Conservation (phyloP, 2,888 invertebrate species). For the Phoenoteleia sp. region DNA sequence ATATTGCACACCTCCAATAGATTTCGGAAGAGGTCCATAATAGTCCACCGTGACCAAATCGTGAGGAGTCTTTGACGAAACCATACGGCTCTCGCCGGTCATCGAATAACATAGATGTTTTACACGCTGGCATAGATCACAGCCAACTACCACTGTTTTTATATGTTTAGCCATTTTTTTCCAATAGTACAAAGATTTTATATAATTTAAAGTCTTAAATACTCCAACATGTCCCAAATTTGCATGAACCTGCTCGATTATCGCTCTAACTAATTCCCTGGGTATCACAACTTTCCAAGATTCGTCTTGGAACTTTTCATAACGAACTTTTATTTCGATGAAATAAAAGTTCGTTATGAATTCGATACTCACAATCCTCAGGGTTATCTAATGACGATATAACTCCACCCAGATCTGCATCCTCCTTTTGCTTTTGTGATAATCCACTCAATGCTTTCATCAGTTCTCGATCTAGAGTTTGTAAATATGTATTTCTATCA, state of each 20-base stretch:
- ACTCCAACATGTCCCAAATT: conserved; percentile 36
- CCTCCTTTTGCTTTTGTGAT: conserved; percentile 2
- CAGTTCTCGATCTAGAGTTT: background rate
- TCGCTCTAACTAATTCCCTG: background rate
- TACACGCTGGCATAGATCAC: no score
- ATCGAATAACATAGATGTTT: no score
- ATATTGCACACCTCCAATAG: no score
- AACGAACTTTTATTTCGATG: background rate
- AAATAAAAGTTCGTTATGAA: conserved; percentile 19
- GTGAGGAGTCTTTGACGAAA: no score
- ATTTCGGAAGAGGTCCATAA: no score
- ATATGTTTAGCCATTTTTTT: background rate
- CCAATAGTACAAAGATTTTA: conserved; percentile 6
- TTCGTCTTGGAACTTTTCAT: no score
- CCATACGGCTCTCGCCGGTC: no score
- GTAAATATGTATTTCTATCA: background rate
- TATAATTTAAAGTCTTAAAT: conserved; percentile 19
- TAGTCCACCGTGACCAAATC: no score
- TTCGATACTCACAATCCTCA: background rate
- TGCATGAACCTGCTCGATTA: background rate
- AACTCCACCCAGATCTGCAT: background rate
- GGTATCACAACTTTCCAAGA: no score
- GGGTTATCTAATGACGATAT: conserved; percentile 2
- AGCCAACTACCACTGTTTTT: no score
- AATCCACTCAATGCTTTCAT: background rate